Percentiles rank a stretch among this genome's conserved stretches.
Conservation (phyloP, 2,888 invertebrate species). For the Diplolepis rosae region DNA sequence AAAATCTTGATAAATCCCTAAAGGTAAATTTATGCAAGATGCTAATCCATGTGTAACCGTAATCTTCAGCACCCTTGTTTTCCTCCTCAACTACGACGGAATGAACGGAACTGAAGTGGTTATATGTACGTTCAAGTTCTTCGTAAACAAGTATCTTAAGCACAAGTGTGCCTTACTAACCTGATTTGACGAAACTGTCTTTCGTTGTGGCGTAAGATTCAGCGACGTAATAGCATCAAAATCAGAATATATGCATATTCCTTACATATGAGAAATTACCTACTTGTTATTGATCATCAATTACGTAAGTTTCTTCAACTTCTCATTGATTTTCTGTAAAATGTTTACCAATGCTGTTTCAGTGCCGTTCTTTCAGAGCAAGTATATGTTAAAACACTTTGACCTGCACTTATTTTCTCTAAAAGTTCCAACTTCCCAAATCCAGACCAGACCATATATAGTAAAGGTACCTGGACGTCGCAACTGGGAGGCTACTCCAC, state of each 20-base stretch:
- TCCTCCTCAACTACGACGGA: background rate
- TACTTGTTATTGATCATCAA: too few species aligned
- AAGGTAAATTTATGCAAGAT: background rate
- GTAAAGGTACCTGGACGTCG: background rate
- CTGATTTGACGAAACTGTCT: background rate
- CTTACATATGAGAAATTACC: background rate
- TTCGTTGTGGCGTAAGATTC: background rate
- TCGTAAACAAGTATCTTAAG: conserved; percentile 6
- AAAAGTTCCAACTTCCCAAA: conserved; percentile 26
- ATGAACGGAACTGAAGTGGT: background rate
- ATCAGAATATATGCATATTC: background rate
- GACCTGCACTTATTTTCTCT: background rate
- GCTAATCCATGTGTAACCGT: background rate
- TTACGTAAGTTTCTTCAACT: background rate
- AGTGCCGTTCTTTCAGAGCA: conserved; percentile 5
- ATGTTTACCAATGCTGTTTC: conserved; percentile 1
- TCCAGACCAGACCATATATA: background rate
- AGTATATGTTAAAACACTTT: conserved; percentile 16
- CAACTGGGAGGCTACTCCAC: conserved; percentile 6
- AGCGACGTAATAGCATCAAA: background rate
- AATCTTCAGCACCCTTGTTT: conserved; percentile 12
- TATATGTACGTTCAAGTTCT: background rate
- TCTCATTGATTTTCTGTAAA: background rate
- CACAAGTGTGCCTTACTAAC: conserved; percentile 14
- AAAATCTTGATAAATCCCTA: background rate